Evolutionary conservation across 2,113 vertebrate species (phyloP), one percentile per base, ranked within the genome.

Genomic region (Crotalus helleri): DNA sequence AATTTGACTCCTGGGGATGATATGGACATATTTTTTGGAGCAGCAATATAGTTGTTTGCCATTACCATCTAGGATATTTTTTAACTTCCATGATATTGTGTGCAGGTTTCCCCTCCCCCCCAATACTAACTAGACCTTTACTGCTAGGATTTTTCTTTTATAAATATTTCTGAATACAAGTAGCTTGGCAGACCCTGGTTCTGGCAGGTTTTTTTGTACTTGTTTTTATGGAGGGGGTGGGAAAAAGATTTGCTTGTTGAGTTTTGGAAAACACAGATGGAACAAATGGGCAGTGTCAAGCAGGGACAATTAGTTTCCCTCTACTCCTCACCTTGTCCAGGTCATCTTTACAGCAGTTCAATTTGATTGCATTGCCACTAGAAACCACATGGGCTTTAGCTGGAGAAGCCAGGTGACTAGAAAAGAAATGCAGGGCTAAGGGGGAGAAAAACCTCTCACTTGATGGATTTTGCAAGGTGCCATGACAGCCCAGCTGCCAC

Each of bases 381-480:
- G 64, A 89, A 85, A 58, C 39, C 26, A 23, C 64, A 46, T 85
- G 33, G 39, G 59, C 24, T 91, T 53, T 46, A 23, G 2, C 21
- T 23, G 29, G 86, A 26, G 11, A 17, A 89, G 6, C 69, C 46
- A 54, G 64, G 85, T 91, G 55, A 21, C 33, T 15, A 61, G 87
- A 17, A 21, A 54, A 93, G 87, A 85, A 89, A 85, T 39, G 33
- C 91, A n/a, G 64, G 44, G 90, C 87, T 85, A 85, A 85, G 4
- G 81, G 54, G n/a, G 23, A 15, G 54, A 15, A n/a, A 24, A 24
- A 5, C 11, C n/a, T 55, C 69, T 19, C 91, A 55, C 69, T 91
- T 89, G 87, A n/a, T 61, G 64, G 59, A 89, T 89, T 87, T 55
- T 33, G 0, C 23, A 89, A 92, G 87, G 93, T 89, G 90, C 87